A percentile compares a stretch with the other conserved stretches of the same genome.
Evolutionary conservation across 1,140 invertebrate species (phyloP).

Genomic region (Adelges cooleyi): DNA sequence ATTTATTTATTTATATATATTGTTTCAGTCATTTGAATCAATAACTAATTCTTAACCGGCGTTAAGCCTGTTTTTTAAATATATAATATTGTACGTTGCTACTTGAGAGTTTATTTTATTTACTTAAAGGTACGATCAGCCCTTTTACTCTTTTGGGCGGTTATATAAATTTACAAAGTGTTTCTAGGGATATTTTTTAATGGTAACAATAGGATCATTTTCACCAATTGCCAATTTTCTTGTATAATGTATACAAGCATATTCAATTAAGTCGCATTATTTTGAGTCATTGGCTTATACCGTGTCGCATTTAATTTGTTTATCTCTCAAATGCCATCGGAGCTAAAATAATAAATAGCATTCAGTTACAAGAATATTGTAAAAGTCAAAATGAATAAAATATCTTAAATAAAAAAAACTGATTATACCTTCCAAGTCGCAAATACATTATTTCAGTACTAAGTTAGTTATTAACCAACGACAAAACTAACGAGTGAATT

Average conservation of each 20-base stretch:
- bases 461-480: conserved; percentile 78
- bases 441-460: conserved; percentile 78
- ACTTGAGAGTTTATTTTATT: too few species aligned
- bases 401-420: conserved; percentile 6
- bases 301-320: conserved; percentile 53
- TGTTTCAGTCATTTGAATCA: too few species aligned
- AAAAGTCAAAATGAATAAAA: too few species aligned
- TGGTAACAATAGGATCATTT: conserved; percentile 36
- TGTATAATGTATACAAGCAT: conserved; percentile 71
- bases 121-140: too few species aligned
- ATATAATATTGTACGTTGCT: too few species aligned
- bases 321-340: conserved; percentile 88
- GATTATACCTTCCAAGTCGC: conserved; percentile 65
- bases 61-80: too few species aligned
- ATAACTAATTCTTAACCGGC: too few species aligned
- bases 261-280: conserved; percentile 57
- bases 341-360: conserved; percentile 43
- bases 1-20: too few species aligned
- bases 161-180: too few species aligned
- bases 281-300: conserved; percentile 60
- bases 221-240: conserved; percentile 47
- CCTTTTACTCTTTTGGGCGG: too few species aligned
- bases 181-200: conserved; percentile 40
- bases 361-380: too few species aligned
- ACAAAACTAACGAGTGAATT: conserved; percentile 82